phyloP scores from a whole-genome alignment of 2,113 vertebrate genomes.

The Catharus bicknelli region DNA sequence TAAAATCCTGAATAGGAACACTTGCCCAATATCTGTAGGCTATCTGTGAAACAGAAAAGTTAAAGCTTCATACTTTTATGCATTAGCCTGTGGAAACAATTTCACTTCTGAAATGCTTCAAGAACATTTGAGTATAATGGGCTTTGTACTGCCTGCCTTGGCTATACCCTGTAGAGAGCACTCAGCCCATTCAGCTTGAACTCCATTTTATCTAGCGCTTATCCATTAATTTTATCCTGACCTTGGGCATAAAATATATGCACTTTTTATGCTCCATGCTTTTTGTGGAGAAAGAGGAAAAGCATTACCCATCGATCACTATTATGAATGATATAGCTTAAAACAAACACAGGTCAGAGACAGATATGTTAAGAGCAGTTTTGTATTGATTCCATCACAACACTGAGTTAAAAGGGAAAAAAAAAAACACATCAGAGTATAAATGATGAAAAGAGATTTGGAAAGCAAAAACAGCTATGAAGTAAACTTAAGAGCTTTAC shows the following conservation, averaged over 20 bases:
- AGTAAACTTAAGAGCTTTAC: constrained; percentile 59
- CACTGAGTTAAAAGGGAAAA: constrained; percentile 71
- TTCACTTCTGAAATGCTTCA: constrained; percentile 79
- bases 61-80: constrained; percentile 71
- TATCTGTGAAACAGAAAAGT: constrained; percentile 68
- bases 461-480: constrained; percentile 57
- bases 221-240: constrained; percentile 89
- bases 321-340: constrained; percentile 89
- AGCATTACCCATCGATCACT: constrained; percentile 85
- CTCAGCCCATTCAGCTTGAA: constrained; percentile 85
- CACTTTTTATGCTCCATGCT: constrained; percentile 75
- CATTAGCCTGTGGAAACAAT: constrained; percentile 81
- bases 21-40: constrained; percentile 68
- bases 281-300: constrained; percentile 82
- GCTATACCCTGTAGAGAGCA: constrained; percentile 79
- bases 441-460: constrained; percentile 74
- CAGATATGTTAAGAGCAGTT: constrained; percentile 81
- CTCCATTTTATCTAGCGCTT: constrained; percentile 88
- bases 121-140: constrained; percentile 83
- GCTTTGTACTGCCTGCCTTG: constrained; percentile 78
- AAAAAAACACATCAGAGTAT: constrained; percentile 50
- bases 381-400: constrained; percentile 80
- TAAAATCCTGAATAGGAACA: constrained; percentile 60
- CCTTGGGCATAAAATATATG: constrained; percentile 84
- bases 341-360: constrained; percentile 82